Evolutionary conservation across 2,797 vertebrate genomes (phyloP), one percentile per base, ranked within the genome.

Genomic region (Spondyliosoma cantharus): DNA sequence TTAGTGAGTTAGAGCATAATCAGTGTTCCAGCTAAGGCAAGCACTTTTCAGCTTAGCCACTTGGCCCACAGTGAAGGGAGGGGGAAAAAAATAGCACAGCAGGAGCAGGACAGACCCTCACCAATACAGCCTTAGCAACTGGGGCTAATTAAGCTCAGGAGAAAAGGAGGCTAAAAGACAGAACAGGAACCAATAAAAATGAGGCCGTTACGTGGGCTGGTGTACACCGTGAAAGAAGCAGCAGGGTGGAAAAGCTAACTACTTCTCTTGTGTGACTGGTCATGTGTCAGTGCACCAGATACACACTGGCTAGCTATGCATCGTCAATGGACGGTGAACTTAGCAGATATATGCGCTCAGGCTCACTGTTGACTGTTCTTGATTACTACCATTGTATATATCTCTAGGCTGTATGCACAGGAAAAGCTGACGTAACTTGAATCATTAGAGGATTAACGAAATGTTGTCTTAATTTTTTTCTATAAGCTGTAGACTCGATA

Each of bases 1-100:
- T 91, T 86, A 89, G 86, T 77, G 86, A 87, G 81, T 87, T 89
- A 66, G 79, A 86, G 74, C 74, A 78, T 85, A 87, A 92, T 91
- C 82, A 76, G 70, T 72, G 82, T 71, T 90, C 67, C 71, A 81
- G 89, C 89, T 66, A 77, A 89, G 70, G 77, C 78, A 83, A 90
- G 87, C 90, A 89, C 61, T 92, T 92, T 88, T 80, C 59, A 78
- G 74, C 74, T 81, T 89, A 76, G 83, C 63, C 60, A 72, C 68
- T 82, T 71, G 65, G 76, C 56, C 65, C 66, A 75, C 27, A 3
- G 60, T 81, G 59, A 85, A 78, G 60, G 50, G 25, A 70, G 43
- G 42, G n/a, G 42, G 15, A 45, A 46, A 67, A 73, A 70, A 73
- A 73, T 24, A 68, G 45, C 62, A 46, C 56, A 73, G 64, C 17